phyloP scores from a whole-genome alignment of 2,888 invertebrate species.

The Spodoptera exigua region DNA sequence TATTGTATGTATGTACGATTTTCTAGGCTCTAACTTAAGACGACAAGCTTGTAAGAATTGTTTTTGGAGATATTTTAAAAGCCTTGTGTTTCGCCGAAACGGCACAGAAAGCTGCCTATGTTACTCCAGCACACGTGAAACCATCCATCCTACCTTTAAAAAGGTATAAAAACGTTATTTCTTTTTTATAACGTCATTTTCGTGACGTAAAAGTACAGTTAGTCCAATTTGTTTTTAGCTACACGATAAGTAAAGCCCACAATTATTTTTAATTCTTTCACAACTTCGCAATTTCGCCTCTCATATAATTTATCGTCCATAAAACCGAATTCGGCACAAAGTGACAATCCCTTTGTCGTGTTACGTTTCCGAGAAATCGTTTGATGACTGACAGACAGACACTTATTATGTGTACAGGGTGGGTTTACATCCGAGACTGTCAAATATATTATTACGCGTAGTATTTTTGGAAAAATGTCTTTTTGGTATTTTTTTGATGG shows the following conservation, averaged over 20 bases:
- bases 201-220: slow-evolving; percentile 49
- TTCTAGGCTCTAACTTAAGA: no score
- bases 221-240: slow-evolving; percentile 43
- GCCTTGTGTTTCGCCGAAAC: no score
- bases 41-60: no score
- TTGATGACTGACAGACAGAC: slow-evolving; percentile 58
- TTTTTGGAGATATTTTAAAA: no score
- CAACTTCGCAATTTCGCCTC: slow-evolving; percentile 46
- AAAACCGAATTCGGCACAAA: slow-evolving; percentile 59
- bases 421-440: slow-evolving; percentile 41
- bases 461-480: slow-evolving; percentile 46
- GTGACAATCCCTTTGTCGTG: slow-evolving; percentile 61
- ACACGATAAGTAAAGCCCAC: slow-evolving; percentile 35
- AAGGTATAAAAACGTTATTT: slow-evolving; percentile 24
- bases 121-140: no score
- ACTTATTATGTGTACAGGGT: slow-evolving; percentile 48
- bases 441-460: slow-evolving; percentile 46
- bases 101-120: no score
- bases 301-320: slow-evolving; percentile 57
- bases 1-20: no score
- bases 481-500: slow-evolving; percentile 27
- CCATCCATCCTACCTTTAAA: not conserved
- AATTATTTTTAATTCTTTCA: slow-evolving; percentile 56
- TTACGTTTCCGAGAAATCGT: slow-evolving; percentile 52
- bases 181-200: slow-evolving; percentile 34